Percentiles rank a stretch among this genome's conserved stretches.
phyloP scores from a whole-genome alignment of 1,140 invertebrate species.

The Macrobrachium rosenbergii region DNA sequence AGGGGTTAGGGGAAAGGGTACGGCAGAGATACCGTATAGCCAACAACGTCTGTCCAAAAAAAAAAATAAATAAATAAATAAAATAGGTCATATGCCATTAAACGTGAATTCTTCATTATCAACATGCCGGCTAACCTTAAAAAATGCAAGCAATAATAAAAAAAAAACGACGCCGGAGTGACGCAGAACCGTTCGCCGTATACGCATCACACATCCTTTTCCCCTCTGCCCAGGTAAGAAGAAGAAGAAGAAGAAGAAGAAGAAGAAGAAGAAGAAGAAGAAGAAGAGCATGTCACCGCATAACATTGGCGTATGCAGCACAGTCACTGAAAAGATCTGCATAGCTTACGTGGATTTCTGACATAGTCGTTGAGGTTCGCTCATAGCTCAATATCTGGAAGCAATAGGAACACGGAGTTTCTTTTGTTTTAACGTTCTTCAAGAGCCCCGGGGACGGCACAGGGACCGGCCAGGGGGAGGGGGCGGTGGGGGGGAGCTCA shows the following conservation, averaged over 20 bases:
- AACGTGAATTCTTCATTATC: no score
- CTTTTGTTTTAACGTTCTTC: constrained; percentile 43
- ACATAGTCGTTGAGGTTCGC: background rate
- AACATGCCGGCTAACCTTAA: no score
- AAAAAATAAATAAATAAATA: background rate
- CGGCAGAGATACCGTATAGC: background rate
- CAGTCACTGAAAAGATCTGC: background rate
- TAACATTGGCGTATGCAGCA: background rate
- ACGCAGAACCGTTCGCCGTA: no score
- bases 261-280: background rate
- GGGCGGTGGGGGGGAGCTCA: background rate
- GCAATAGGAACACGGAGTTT: constrained; percentile 34
- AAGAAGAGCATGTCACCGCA: no score
- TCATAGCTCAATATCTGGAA: constrained; percentile 32
- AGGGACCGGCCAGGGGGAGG: background rate
- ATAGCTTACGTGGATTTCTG: constrained; percentile 25
- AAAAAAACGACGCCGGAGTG: background rate
- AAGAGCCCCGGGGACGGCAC: background rate
- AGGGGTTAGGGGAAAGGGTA: background rate
- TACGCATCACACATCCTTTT: no score
- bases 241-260: background rate
- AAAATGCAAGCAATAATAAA: background rate
- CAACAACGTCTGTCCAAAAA: background rate
- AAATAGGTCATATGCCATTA: background rate
- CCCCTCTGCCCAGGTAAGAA: background rate